Evolutionary conservation across 2,113 vertebrate genomes (phyloP), one percentile per base, ranked within the genome.

Genomic region (Chascanopsetta lugubris): DNA sequence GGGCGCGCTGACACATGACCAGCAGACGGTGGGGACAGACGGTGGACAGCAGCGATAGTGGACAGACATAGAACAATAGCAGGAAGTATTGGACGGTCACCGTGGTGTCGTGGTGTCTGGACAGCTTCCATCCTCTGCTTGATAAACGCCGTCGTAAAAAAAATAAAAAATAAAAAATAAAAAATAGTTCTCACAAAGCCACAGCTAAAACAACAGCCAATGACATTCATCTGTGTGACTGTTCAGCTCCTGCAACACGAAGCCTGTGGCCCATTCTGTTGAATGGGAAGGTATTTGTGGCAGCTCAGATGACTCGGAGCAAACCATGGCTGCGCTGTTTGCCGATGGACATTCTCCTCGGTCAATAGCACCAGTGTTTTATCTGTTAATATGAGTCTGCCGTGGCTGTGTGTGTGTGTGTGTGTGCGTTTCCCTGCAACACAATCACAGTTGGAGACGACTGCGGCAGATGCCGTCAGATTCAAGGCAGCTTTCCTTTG

Each of bases 51-150:
- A 26, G 75, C 65, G 80, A 88, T 76, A 80, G 72, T 68, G 71
- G 61, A 72, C 34, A 65, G 81, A 85, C 83, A 77, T 34, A 74
- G 86, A 88, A 92, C 89, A 90, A 92, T 88, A 73, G 85, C 75
- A 80, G 87, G 89, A 91, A 89, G 25, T 72, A 38, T 32, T 53
- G 69, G 71, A 82, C 2, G 49, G 73, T 75, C 82, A 72, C 76
- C 36, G 72, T 58, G 59, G 76, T 82, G 82, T 85, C 83, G 64
- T 77, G 78, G n/a, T 51, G 71, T 83, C 81, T 82, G 85, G 75
- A 87, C 59, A 66, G 65, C 57, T 74, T 88, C 84, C 83, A 87
- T 78, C 71, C 61, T 54, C 50, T 7, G 38, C 62, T 64, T 84
- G 85, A 90, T 89, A 84, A 84, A 83, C 50, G 49, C 65, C 53